Percentiles rank a stretch among this genome's conserved stretches.
Conservation (phyloP, 92 coral and sea anemone genomes). For the Blastomussa wellsi region DNA sequence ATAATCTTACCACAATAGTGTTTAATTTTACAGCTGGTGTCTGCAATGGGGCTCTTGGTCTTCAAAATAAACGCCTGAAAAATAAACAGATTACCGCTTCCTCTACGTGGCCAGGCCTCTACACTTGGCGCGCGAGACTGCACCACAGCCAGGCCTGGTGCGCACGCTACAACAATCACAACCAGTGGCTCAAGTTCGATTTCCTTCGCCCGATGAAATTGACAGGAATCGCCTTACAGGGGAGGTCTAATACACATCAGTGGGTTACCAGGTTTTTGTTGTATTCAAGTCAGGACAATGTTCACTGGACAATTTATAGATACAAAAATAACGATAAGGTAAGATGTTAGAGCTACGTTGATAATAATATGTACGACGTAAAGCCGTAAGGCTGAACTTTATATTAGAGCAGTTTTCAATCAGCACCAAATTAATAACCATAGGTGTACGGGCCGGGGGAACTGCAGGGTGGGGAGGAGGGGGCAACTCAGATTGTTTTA, state of each 20-base stretch:
- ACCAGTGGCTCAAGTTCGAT: slow-evolving; percentile 65
- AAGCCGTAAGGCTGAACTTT: no score
- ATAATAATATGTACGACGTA: no score
- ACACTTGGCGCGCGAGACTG: slow-evolving; percentile 42
- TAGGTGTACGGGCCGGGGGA: no score
- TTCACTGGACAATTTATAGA: slow-evolving; percentile 60
- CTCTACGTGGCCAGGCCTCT: slow-evolving; percentile 29
- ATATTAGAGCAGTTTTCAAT: no score
- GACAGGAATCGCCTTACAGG: slow-evolving; percentile 69
- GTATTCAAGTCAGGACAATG: slow-evolving; percentile 58
- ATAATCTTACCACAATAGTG: not conserved
- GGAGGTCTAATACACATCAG: slow-evolving; percentile 34
- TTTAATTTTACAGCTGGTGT: slow-evolving; percentile 10
- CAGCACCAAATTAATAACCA: no score
- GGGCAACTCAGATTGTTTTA: no score
- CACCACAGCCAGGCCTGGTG: slow-evolving; percentile 59
- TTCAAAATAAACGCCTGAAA: slow-evolving; percentile 23
- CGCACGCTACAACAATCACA: slow-evolving; percentile 51
- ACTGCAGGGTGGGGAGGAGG: no score
- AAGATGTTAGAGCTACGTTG: no score
- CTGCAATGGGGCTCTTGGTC: slow-evolving; percentile 34
- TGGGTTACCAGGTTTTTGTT: slow-evolving; percentile 52
- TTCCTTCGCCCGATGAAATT: slow-evolving; percentile 40
- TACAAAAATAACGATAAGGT: slow-evolving; percentile 60
- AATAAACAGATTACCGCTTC: slow-evolving; percentile 41